phyloP scores from a whole-genome alignment of 2,888 invertebrate genomes.

The Philaethria dido region DNA sequence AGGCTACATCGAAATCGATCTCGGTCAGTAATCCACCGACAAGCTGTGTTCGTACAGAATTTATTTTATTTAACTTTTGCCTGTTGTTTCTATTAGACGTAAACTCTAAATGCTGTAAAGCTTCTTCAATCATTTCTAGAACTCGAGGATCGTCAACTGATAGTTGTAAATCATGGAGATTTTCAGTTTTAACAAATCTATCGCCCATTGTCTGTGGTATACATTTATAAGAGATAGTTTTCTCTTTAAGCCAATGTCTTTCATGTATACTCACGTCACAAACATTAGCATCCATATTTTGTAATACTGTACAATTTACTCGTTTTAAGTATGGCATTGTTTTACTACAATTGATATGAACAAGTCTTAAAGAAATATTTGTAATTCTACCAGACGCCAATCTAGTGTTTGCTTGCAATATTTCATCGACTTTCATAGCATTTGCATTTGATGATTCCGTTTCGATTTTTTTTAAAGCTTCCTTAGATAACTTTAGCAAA shows the following conservation, averaged over 20 bases:
- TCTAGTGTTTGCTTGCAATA: conserved; percentile 60
- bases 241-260: conserved; percentile 59
- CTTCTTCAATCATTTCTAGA: conserved; percentile 62
- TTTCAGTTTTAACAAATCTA: conserved; percentile 52
- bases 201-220: conserved; percentile 56
- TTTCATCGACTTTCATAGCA: conserved; percentile 58
- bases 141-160: conserved; percentile 55
- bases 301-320: conserved; percentile 56
- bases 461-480: conserved; percentile 63
- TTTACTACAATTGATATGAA: conserved; percentile 63
- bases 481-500: conserved; percentile 53
- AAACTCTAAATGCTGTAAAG: conserved; percentile 66
- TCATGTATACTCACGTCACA: conserved; percentile 64
- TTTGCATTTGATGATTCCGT: conserved; percentile 52
- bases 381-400: conserved; percentile 60
- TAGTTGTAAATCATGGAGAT: conserved; percentile 41
- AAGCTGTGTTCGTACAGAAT: conserved; percentile 74
- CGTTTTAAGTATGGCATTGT: conserved; percentile 51
- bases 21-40: conserved; percentile 83
- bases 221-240: conserved; percentile 59
- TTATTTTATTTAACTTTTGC: conserved; percentile 67
- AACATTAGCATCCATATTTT: conserved; percentile 57
- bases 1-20: conserved; percentile 84
- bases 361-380: conserved; percentile 58
- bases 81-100: conserved; percentile 63